Evolutionary conservation across 2,797 vertebrate genomes (phyloP).

Genomic region (Syndactyla subalaris): DNA sequence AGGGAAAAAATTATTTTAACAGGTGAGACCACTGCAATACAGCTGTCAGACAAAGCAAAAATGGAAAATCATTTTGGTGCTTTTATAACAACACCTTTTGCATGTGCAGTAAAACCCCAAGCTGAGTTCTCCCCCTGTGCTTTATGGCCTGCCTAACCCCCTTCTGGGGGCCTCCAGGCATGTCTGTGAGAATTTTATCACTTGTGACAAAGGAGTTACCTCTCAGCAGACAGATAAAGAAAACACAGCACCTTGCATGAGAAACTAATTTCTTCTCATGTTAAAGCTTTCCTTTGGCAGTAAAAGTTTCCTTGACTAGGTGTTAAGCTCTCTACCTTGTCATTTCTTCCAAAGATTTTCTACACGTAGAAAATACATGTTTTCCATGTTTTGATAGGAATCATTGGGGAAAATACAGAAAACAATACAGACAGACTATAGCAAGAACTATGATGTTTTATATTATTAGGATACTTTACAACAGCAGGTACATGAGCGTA

Average conservation of each 20-base stretch:
- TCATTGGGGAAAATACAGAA: neutral
- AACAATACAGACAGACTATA: neutral
- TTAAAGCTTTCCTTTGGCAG: neutral
- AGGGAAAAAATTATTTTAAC: neutral
- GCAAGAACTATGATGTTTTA: neutral
- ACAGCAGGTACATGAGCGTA: neutral
- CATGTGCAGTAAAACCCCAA: neutral
- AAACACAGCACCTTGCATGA: neutral
- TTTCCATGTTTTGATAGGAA: neutral
- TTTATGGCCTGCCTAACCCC: neutral
- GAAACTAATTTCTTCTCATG: neutral
- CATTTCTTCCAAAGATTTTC: neutral
- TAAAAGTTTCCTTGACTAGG: neutral
- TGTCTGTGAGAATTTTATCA: neutral
- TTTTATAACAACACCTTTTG: neutral
- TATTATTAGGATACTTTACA: neutral
- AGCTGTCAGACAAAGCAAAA: neutral
- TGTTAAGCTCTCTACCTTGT: neutral
- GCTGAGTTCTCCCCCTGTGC: neutral
- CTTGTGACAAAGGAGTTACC: neutral
- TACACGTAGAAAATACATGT: too few species aligned
- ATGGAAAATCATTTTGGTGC: neutral
- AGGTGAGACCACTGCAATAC: neutral
- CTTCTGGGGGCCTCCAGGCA: neutral
- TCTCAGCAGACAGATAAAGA: neutral